Percentiles rank a stretch among this genome's conserved stretches.
Evolutionary conservation across 2,113 vertebrate species (phyloP).

Genomic region (Philantomba maxwellii): DNA sequence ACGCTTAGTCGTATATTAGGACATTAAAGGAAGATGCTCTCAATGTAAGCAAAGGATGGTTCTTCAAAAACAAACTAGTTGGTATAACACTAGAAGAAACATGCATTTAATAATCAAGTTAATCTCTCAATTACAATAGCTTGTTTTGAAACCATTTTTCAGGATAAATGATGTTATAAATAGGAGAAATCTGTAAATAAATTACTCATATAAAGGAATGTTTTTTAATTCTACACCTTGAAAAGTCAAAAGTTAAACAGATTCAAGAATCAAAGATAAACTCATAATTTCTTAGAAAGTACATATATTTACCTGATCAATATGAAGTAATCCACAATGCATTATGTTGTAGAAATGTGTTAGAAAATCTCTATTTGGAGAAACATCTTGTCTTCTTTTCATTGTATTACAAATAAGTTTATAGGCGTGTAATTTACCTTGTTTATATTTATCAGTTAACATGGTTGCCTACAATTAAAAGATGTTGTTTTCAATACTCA

Average conservation of each 20-base stretch:
- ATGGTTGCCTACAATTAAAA: conserved; percentile 90
- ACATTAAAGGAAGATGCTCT: background rate
- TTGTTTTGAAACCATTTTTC: conserved; percentile 8
- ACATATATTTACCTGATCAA: conserved; percentile 89
- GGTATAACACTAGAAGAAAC: background rate
- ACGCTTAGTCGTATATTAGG: background rate
- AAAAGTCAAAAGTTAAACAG: conserved; percentile 23
- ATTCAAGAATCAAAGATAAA: conserved; percentile 37
- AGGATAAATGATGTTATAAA: conserved; percentile 18
- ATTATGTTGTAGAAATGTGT: conserved; percentile 99
- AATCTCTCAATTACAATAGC: background rate
- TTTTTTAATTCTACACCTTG: conserved; percentile 25
- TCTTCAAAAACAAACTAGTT: conserved; percentile 16
- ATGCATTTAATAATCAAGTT: conserved; percentile 14
- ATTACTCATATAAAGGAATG: background rate
- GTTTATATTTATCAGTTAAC: conserved; percentile 97
- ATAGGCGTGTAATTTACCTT: conserved; percentile 98
- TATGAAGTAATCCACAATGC: conserved; percentile 96
- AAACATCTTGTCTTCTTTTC: conserved; percentile 98
- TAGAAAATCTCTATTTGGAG: conserved; percentile 96
- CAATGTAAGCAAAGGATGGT: background rate
- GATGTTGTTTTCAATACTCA: conserved; percentile 40
- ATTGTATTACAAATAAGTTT: conserved; percentile 99
- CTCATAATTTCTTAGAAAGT: background rate
- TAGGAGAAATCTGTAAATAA: background rate